Evolutionary conservation across 2,797 vertebrate genomes (phyloP).

Genomic region (Pseudochirops cupreus): DNA sequence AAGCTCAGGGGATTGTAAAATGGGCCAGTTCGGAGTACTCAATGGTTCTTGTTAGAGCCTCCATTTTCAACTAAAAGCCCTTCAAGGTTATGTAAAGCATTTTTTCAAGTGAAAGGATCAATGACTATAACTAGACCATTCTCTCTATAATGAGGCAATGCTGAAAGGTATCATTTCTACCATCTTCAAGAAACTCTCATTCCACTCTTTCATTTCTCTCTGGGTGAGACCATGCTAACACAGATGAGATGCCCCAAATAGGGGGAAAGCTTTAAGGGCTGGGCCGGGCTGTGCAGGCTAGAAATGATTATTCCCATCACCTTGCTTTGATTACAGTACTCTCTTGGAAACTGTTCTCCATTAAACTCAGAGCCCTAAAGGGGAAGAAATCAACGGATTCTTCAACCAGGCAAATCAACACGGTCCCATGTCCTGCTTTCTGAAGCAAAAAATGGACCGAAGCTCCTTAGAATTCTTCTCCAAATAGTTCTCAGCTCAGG

Average conservation of each 20-base stretch:
- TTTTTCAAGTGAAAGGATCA: conserved; percentile 55
- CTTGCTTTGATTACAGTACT: conserved; percentile 54
- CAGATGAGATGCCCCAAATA: conserved; percentile 57
- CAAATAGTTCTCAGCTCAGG: background rate
- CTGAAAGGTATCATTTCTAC: conserved; percentile 42
- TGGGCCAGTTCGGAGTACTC: background rate
- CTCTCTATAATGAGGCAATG: conserved; percentile 51
- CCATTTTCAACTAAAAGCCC: conserved; percentile 45
- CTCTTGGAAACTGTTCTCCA: conserved; percentile 2
- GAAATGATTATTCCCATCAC: conserved; percentile 68
- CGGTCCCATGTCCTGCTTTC: conserved; percentile 15
- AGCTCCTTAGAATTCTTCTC: conserved; percentile 27
- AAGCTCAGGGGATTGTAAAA: conserved; percentile 26
- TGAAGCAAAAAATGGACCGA: conserved; percentile 39
- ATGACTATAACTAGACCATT: conserved; percentile 51
- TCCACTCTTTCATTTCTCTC: conserved; percentile 12
- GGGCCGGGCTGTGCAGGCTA: background rate
- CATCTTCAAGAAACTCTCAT: conserved; percentile 10
- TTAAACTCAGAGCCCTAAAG: conserved; percentile 44
- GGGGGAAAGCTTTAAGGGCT: conserved; percentile 37
- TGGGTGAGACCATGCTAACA: conserved; percentile 51
- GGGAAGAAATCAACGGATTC: conserved; percentile 48
- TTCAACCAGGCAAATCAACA: conserved; percentile 14
- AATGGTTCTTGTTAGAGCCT: conserved; percentile 32
- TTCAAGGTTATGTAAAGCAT: conserved; percentile 47